Conservation (phyloP, 2,797 vertebrate species). For the Pogonophryne albipinna region DNA sequence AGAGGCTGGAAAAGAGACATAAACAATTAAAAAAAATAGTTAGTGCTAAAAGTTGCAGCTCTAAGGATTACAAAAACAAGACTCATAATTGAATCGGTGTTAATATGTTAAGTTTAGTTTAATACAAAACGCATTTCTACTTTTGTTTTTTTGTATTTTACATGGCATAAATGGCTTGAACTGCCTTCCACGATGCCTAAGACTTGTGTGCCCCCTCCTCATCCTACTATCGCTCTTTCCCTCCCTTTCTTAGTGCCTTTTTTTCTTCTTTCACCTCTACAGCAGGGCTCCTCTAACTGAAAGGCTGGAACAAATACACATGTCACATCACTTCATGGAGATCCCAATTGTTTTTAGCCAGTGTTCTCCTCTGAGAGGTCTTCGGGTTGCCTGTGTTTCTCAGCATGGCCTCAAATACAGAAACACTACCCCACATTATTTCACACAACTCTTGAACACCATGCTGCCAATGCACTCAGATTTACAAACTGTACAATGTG, state of each 20-base stretch:
- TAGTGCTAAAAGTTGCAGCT: constrained; percentile 4
- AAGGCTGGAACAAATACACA: constrained; percentile 71
- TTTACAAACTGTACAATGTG: constrained; percentile 19
- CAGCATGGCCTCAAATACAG: constrained; percentile 48
- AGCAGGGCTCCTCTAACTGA: constrained; percentile 66
- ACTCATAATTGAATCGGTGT: background rate
- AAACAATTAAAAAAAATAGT: background rate
- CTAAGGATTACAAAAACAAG: background rate
- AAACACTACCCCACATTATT: constrained; percentile 40
- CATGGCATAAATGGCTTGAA: background rate
- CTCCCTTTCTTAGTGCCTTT: constrained; percentile 21
- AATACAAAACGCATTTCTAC: background rate
- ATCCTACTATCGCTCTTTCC: constrained; percentile 10
- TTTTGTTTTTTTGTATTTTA: background rate
- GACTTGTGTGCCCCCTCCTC: constrained; percentile 16
- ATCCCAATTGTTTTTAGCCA: constrained; percentile 82
- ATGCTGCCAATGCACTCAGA: constrained; percentile 16
- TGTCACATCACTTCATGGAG: constrained; percentile 79
- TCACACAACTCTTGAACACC: constrained; percentile 33
- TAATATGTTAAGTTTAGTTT: constrained; percentile 4
- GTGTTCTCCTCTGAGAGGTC: constrained; percentile 59
- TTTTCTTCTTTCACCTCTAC: constrained; percentile 44
- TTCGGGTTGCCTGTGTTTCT: constrained; percentile 48
- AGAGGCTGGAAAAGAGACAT: background rate
- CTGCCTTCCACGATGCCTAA: constrained; percentile 14